Evolutionary conservation across 2,888 invertebrate genomes (phyloP), one percentile per base, ranked within the genome.

Genomic region (Plebejus argus): DNA sequence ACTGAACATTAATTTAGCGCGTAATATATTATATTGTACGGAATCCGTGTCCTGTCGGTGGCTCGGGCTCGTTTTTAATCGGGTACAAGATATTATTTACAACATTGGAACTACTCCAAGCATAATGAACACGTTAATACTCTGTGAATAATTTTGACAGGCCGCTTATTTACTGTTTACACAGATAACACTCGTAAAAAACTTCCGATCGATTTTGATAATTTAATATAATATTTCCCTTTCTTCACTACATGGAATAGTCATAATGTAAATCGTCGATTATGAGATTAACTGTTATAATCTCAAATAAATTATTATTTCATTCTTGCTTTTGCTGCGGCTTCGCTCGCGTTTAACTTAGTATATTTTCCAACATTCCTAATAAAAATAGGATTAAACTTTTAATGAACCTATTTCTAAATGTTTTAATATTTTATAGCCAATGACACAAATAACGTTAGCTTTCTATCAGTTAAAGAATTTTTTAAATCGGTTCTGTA

Each of bases 91-190:
- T 71, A 71, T 71, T 39, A 71, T 74, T 86, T 85, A 84, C 85
- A 83, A 82, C 82, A 83, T 89, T 90, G 90, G 90, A 90, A 86
- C 85, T 84, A 82, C 86, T 90, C 90, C 90, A 90, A 90, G 79
- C 87, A 86, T 86, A 89, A 90, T 87, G 74, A 74, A 89, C 83
- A 86, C 84, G 86, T 84, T 84, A 84, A 83, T 75, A 83, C 82
- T 84, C 85, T 85, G 87, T 80, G 81, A 80, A 80, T 80, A 77
- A 76, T 79, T 81, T 82, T 83, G 84, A 85, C 83, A 83, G 80
- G 82, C 78, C 83, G 80, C 78, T 79, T 78, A 84, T 86, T 87
- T 87, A 86, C 88, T 91, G 90, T 92, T 91, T 90, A 88, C 87
- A 87, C 23, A 53, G 23, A 49, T 74, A 53, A 74, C 74, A 74